These are phyloP conservation scores for Liparis tanakae DNA, from an alignment of 2,797 vertebrate species.

Conservation along the genomic window DNA sequence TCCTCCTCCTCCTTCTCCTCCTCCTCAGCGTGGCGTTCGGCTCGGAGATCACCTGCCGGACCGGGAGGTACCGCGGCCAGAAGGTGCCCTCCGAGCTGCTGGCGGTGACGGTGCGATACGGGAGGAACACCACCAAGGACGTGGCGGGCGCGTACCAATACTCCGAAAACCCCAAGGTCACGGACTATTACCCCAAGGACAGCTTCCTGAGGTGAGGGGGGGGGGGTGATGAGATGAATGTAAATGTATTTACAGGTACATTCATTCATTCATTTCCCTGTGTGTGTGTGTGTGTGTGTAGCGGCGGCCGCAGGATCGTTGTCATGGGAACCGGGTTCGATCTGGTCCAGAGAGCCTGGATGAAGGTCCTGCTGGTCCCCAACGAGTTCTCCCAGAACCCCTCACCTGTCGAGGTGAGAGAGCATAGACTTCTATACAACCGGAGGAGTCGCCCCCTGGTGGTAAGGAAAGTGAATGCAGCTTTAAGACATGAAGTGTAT, in stretches of 20 bases:
- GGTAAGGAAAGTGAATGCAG: no score
- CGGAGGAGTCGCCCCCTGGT: no score
- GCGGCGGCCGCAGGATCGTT: conserved; percentile 91
- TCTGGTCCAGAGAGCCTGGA: conserved; percentile 78
- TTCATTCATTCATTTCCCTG: no score
- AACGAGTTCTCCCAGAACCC: conserved; percentile 56
- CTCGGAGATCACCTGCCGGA: conserved; percentile 74
- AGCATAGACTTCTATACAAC: neutral
- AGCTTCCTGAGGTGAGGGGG: conserved; percentile 78
- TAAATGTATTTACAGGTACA: no score
- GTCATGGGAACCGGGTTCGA: conserved; percentile 88
- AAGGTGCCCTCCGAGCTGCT: conserved; percentile 62
- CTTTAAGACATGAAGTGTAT: no score
- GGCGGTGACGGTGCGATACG: conserved; percentile 73
- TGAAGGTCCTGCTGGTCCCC: conserved; percentile 67
- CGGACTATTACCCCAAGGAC: conserved; percentile 43
- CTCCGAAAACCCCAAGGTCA: conserved; percentile 78
- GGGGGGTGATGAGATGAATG: no score
- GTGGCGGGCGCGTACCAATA: conserved; percentile 63
- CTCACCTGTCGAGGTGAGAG: conserved; percentile 59
- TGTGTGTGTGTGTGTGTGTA: conserved; percentile 58
- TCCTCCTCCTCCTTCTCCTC: neutral
- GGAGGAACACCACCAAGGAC: conserved; percentile 71
- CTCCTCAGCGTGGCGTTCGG: conserved; percentile 74
- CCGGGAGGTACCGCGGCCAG: conserved; percentile 56